Base-by-base conservation (phyloP, 2,888 invertebrate species). In the Apodemia mormo region DNA sequence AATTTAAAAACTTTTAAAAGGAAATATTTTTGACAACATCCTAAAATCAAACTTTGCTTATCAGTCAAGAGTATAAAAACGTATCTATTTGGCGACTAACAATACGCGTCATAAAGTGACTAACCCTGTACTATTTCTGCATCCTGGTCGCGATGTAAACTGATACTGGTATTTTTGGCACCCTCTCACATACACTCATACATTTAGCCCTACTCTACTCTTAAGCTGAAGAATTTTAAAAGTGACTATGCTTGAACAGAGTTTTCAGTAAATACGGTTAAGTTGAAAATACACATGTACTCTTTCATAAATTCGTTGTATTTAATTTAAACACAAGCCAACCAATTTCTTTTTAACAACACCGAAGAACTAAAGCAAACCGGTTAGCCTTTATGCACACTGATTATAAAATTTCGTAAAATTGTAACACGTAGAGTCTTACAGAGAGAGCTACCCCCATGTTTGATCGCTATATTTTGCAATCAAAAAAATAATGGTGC, bases 81-180 rank as follows among this genome's bases (percentile, higher is more conserved):
- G 7, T 52, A 6, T 52, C n/a, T 52, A 52, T 52, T 52, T n/a
- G 6, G 6, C 52, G n/a, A 52, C 6, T n/a, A 52, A 52, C 52
- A 52, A 49, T 14, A 14, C 49, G 4, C 52, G 52, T 52, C 52
- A 52, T 52, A n/a, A n/a, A n/a, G 29, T 87, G 86, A 87, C 85
- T 86, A 87, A 87, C 76, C 80, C 79, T 79, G 76, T 76, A 84
- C 83, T 86, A 86, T 85, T 85, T 83, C 80, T 82, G 85, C 80
- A 30, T 65, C 30, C 30, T 65, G 68, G 54, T 22, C 29, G 54
- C 37, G 40, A 45, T 30, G 58, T 58, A 58, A 58, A 5, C 58
- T 10, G 30, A 58, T 30, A 58, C 12, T 12, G 30, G 58, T 58
- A 30, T 58, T 12, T 58, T 58, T 58, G 58, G 58, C 58, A 30